These are phyloP conservation scores for Brachyalestes nurse DNA, from an alignment of 2,797 vertebrate genomes.

Conservation along the genomic window DNA sequence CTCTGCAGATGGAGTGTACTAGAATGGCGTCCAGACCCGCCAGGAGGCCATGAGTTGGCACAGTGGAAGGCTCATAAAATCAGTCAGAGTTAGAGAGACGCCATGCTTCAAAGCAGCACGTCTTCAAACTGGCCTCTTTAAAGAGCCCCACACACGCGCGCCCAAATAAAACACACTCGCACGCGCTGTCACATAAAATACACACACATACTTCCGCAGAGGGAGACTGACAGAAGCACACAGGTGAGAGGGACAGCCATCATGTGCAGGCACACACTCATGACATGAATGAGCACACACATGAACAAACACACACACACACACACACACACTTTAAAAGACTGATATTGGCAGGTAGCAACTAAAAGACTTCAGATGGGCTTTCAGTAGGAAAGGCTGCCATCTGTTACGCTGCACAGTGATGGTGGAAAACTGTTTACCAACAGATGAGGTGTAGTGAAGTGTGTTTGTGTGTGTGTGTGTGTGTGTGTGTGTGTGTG, in stretches of 20 bases:
- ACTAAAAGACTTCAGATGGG: conserved; percentile 68
- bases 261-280: conserved; percentile 16
- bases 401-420: conserved; percentile 74
- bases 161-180: conserved; percentile 56
- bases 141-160: conserved; percentile 50
- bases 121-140: conserved; percentile 63
- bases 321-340: background rate
- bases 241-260: conserved; percentile 30
- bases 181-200: conserved; percentile 50
- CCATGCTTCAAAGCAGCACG: conserved; percentile 65
- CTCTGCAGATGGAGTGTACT: no score
- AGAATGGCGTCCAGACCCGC: conserved; percentile 62
- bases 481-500: conserved; percentile 1
- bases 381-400: conserved; percentile 77
- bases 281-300: background rate
- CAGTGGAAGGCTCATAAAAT: conserved; percentile 70
- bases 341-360: conserved; percentile 40
- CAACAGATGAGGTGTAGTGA: conserved; percentile 31
- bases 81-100: conserved; percentile 65
- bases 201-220: conserved; percentile 47
- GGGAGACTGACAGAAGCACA: conserved; percentile 23
- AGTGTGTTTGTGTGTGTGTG: background rate
- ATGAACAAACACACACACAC: background rate
- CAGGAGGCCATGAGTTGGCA: conserved; percentile 65
- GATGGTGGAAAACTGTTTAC: conserved; percentile 35